A percentile compares a stretch with the other conserved stretches of the same genome.
Evolutionary conservation across 64 coral and sea anemone genomes (phyloP).

Genomic region (Stylophora pistillata): DNA sequence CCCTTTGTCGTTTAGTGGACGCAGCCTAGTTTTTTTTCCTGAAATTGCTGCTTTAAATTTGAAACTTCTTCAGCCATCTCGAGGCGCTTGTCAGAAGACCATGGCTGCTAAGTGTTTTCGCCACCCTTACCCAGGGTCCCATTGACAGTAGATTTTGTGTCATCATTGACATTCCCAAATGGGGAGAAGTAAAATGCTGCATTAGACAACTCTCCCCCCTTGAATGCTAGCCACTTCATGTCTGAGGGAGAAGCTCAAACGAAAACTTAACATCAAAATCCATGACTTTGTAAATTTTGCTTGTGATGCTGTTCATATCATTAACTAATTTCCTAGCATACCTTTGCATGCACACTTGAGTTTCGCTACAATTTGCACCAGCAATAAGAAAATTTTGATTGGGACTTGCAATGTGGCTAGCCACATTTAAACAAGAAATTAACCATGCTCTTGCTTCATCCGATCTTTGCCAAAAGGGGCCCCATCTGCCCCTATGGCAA

Average conservation of each 20-base stretch:
- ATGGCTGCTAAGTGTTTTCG: slow-evolving; percentile 13
- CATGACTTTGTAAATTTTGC: slow-evolving; percentile 24
- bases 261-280: slow-evolving; percentile 53
- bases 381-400: slow-evolving; percentile 36
- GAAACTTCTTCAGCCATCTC: slow-evolving; percentile 40
- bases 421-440: slow-evolving; percentile 56
- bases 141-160: slow-evolving; percentile 20
- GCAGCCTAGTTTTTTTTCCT: neutral
- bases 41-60: neutral
- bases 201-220: slow-evolving; percentile 44
- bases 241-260: too few species aligned
- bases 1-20: neutral
- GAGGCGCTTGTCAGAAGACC: neutral
- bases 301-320: slow-evolving; percentile 27
- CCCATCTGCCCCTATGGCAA: slow-evolving; percentile 17
- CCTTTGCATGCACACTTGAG: neutral
- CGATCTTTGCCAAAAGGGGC: slow-evolving; percentile 29
- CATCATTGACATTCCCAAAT: slow-evolving; percentile 31
- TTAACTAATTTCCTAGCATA: slow-evolving; percentile 23
- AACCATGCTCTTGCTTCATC: slow-evolving; percentile 37
- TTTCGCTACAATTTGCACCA: slow-evolving; percentile 25
- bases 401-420: slow-evolving; percentile 41
- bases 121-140: slow-evolving; percentile 16
- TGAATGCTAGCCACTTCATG: slow-evolving; percentile 39
- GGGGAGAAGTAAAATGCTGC: slow-evolving; percentile 19